phyloP scores from a whole-genome alignment of 2,797 vertebrate species.

The Valencia hispanica region DNA sequence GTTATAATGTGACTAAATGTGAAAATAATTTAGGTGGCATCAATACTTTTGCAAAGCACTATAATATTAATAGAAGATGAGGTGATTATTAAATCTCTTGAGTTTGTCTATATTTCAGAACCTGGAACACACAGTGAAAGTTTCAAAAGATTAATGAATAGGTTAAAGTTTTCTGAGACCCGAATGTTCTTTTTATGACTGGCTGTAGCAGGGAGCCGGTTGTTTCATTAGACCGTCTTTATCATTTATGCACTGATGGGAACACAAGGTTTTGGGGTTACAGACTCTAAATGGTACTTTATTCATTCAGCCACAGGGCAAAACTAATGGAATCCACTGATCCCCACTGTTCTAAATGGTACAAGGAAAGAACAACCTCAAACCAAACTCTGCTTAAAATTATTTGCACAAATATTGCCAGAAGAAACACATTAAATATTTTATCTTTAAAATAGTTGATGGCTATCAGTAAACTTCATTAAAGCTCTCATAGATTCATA shows the following conservation, averaged over 20 bases:
- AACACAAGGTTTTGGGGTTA: constrained; percentile 78
- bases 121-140: constrained; percentile 36
- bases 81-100: constrained; percentile 34
- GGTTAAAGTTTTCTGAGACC: constrained; percentile 69
- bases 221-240: constrained; percentile 82
- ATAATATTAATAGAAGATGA: constrained; percentile 19
- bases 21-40: not conserved
- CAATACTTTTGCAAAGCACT: not conserved
- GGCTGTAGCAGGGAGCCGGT: constrained; percentile 77
- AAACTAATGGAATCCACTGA: constrained; percentile 81
- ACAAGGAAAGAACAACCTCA: constrained; percentile 52
- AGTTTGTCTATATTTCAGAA: constrained; percentile 36
- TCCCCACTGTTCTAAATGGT: constrained; percentile 72
- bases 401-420: constrained; percentile 64
- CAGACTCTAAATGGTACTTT: constrained; percentile 80
- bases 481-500: constrained; percentile 72
- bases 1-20: not conserved
- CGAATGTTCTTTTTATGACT: constrained; percentile 82
- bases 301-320: constrained; percentile 81
- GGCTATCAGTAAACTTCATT: constrained; percentile 69
- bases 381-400: constrained; percentile 64
- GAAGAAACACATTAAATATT: constrained; percentile 71
- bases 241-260: constrained; percentile 83
- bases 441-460: constrained; percentile 73
- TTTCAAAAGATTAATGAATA: constrained; percentile 74